Conservation (phyloP, 1,140 invertebrate species). For the Ericerus pela region DNA sequence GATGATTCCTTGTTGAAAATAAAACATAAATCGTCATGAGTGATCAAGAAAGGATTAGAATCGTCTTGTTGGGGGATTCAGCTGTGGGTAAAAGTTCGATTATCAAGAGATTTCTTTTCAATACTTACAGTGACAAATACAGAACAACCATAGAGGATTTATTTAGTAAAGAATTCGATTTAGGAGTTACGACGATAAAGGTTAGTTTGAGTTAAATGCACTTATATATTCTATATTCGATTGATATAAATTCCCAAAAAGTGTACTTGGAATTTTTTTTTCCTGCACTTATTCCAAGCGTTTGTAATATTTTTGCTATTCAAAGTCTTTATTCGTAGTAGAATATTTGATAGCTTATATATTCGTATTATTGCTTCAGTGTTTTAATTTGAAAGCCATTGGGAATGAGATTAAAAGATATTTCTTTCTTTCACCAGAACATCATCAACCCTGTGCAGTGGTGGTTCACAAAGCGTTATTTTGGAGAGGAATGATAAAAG, state of each 20-base stretch:
- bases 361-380: no score
- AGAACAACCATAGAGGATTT: constrained; percentile 79
- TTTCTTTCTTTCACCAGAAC: no score
- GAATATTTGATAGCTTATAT: no score
- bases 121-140: constrained; percentile 69
- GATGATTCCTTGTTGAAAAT: neutral
- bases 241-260: neutral
- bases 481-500: no score
- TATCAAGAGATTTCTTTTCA: constrained; percentile 69
- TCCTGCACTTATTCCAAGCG: no score
- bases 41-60: constrained; percentile 63
- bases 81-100: constrained; percentile 77
- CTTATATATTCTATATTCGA: neutral
- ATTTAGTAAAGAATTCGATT: constrained; percentile 69
- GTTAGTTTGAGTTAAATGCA: constrained; percentile 25
- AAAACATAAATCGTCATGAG: constrained; percentile 33
- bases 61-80: constrained; percentile 69
- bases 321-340: no score
- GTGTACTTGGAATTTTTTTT: no score
- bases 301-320: no score
- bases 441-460: no score
- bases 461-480: no score
- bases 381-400: no score
- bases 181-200: constrained; percentile 57
- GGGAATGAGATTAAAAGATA: no score